Evolutionary conservation across 2,888 invertebrate genomes (phyloP).

Genomic region (Euphydryas editha): DNA sequence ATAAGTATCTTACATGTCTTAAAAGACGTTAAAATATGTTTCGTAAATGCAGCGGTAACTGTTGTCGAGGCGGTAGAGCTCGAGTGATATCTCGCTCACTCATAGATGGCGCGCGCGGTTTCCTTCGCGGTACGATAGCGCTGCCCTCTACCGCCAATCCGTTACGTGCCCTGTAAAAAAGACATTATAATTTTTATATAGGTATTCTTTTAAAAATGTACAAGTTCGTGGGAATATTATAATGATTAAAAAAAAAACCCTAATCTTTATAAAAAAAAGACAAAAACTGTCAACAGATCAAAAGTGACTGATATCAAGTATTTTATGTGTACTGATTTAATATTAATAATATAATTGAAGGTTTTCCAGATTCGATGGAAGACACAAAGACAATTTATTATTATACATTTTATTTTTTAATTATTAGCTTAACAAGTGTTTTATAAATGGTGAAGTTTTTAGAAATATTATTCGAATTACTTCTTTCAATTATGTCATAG

Average conservation of each 20-base stretch:
- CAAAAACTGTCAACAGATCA: too few relatives aligned
- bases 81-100: slow-evolving; percentile 82
- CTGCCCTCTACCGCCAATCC: slow-evolving; percentile 80
- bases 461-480: too few relatives aligned
- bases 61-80: slow-evolving; percentile 34
- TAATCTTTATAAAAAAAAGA: too few relatives aligned
- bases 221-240: not conserved
- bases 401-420: too few relatives aligned
- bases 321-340: too few relatives aligned
- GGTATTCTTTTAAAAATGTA: slow-evolving; percentile 3
- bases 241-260: not conserved
- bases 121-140: slow-evolving; percentile 82
- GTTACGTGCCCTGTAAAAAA: slow-evolving; percentile 59
- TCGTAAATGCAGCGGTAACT: slow-evolving; percentile 24
- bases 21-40: slow-evolving; percentile 14
- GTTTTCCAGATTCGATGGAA: too few relatives aligned
- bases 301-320: too few relatives aligned
- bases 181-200: not conserved
- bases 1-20: not conserved
- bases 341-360: too few relatives aligned
- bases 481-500: too few relatives aligned
- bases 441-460: too few relatives aligned
- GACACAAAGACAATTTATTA: too few relatives aligned
- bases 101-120: slow-evolving; percentile 83
- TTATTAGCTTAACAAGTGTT: too few relatives aligned